Evolutionary conservation across 2,113 vertebrate species (phyloP).

Genomic region (Dipodomys ordii): DNA sequence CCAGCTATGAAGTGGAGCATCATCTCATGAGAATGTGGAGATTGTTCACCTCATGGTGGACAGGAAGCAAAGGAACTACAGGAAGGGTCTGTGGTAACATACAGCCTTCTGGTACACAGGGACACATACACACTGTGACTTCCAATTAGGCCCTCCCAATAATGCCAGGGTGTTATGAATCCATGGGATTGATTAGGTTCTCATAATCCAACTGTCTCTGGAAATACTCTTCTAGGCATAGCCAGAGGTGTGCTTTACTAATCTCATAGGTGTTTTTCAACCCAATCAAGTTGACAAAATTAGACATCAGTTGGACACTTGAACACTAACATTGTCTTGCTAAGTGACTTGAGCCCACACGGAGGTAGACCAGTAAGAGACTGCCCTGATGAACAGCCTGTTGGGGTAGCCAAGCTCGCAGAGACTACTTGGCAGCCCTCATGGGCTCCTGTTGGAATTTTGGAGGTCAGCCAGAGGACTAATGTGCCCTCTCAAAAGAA

Average conservation of each 20-base stretch:
- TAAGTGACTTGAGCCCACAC: too few species aligned
- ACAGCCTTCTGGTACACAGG: too few species aligned
- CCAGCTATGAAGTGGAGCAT: neutral
- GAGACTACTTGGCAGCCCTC: too few species aligned
- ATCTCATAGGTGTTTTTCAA: neutral
- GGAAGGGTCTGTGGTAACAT: neutral
- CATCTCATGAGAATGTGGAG: neutral
- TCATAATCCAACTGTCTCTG: neutral
- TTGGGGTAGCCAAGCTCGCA: too few species aligned
- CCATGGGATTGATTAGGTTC: neutral
- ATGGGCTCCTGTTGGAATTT: too few species aligned
- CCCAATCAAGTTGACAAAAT: neutral
- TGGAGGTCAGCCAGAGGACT: too few species aligned
- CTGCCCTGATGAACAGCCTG: too few species aligned
- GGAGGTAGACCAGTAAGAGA: too few species aligned
- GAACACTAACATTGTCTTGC: too few species aligned
- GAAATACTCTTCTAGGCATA: neutral
- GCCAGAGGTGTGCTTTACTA: neutral
- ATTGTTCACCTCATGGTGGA: neutral
- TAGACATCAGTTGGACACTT: too few species aligned
- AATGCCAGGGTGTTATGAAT: neutral
- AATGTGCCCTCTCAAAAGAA: too few species aligned
- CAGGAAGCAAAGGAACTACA: neutral
- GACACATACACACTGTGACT: too few species aligned
- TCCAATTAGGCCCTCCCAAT: neutral